Conservation (phyloP, 1,140 invertebrate genomes). For the Nylanderia fulva region DNA sequence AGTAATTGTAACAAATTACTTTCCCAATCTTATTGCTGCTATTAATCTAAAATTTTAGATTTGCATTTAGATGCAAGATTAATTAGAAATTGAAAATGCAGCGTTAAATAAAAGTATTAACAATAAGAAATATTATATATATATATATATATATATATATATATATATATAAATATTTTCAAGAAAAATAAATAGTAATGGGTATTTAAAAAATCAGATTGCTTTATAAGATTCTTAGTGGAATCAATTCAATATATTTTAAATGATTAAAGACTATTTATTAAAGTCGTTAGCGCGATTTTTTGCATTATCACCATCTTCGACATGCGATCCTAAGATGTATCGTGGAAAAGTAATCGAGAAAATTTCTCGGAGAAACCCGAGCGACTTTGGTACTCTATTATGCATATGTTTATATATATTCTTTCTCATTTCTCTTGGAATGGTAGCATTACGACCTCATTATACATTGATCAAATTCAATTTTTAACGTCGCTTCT, state of each 20-base stretch:
- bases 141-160: too few relatives aligned
- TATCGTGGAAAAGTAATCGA: constrained; percentile 68
- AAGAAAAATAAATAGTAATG: neutral
- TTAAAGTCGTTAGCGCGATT: neutral
- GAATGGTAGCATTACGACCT: constrained; percentile 56
- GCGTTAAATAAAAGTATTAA: neutral
- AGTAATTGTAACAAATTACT: too few relatives aligned
- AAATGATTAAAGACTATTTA: neutral
- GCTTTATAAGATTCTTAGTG: neutral
- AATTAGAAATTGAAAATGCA: neutral
- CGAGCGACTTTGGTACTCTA: constrained; percentile 59
- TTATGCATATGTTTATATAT: neutral
- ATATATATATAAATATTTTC: neutral
- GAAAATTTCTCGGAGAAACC: constrained; percentile 23
- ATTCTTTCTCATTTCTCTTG: neutral
- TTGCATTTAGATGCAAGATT: neutral
- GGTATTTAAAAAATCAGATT: neutral
- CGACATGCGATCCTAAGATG: constrained; percentile 57
- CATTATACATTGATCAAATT: neutral
- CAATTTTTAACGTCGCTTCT: constrained; percentile 25
- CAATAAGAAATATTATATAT: constrained; percentile 3
- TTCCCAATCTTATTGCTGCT: too few relatives aligned
- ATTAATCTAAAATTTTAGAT: neutral
- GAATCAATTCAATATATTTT: neutral
- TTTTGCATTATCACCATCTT: constrained; percentile 50